Evolutionary conservation across 2,797 vertebrate genomes (phyloP).

Genomic region (Antennarius maculatus): DNA sequence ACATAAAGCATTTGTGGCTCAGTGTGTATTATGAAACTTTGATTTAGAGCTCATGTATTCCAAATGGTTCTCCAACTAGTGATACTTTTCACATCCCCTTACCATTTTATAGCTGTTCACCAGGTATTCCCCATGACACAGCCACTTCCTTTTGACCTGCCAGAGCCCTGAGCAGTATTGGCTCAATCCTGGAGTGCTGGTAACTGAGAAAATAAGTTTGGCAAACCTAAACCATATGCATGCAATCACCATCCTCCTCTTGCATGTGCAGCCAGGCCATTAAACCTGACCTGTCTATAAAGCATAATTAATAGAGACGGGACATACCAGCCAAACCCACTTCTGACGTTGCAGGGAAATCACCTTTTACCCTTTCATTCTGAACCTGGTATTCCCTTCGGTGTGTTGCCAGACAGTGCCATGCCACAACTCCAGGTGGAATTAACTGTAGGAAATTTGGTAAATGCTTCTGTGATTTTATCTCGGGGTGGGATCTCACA

Average conservation of each 20-base stretch:
- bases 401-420: conserved; percentile 45
- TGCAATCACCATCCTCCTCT: conserved; percentile 56
- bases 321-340: conserved; percentile 69
- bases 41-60: conserved; percentile 39
- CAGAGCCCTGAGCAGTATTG: conserved; percentile 46
- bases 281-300: conserved; percentile 61
- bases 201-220: conserved; percentile 43
- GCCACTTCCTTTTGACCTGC: conserved; percentile 69
- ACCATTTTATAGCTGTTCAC: conserved; percentile 49
- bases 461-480: conserved; percentile 51
- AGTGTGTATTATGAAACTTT: conserved; percentile 24
- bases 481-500: conserved; percentile 43
- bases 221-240: conserved; percentile 57
- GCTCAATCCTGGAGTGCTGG: conserved; percentile 45
- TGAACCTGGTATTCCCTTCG: conserved; percentile 59
- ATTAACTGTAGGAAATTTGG: conserved; percentile 66
- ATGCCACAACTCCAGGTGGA: conserved; percentile 63
- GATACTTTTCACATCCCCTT: conserved; percentile 50
- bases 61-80: conserved; percentile 45
- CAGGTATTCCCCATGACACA: conserved; percentile 51
- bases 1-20: conserved; percentile 27
- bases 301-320: conserved; percentile 68
- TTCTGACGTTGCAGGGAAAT: conserved; percentile 73
- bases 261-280: conserved; percentile 56
- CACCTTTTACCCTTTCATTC: conserved; percentile 67